These are phyloP conservation scores for Sinonovacula constricta DNA, from an alignment of 1,140 invertebrate genomes.

Conservation along the genomic window DNA sequence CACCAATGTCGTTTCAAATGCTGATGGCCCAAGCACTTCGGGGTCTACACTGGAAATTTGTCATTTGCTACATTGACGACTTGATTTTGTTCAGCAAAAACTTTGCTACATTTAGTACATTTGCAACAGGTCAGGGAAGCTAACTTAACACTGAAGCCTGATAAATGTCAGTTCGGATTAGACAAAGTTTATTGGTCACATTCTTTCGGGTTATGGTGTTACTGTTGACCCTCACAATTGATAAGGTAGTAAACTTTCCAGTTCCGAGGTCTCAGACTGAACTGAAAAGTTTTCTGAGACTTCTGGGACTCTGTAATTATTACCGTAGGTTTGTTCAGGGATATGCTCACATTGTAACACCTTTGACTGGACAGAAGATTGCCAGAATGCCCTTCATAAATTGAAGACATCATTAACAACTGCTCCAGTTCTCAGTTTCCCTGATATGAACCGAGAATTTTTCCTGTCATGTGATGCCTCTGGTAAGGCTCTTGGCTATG, in stretches of 20 bases:
- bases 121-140: conserved; percentile 35
- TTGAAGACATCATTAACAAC: conserved; percentile 52
- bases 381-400: conserved; percentile 50
- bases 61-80: conserved; percentile 49
- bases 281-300: conserved; percentile 68
- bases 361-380: conserved; percentile 60
- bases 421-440: conserved; percentile 51
- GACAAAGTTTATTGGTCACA: conserved; percentile 53
- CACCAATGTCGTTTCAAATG: conserved; percentile 53
- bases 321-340: no score
- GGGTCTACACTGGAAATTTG: conserved; percentile 47
- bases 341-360: no score
- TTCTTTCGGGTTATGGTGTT: conserved; percentile 52
- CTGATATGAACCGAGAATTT: conserved; percentile 48
- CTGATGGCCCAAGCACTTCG: conserved; percentile 19
- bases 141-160: conserved; percentile 52
- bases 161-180: conserved; percentile 54
- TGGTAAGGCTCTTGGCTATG: no score
- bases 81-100: conserved; percentile 44
- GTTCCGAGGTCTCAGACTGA: no score
- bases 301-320: conserved; percentile 79
- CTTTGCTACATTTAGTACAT: conserved; percentile 51
- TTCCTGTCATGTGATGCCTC: conserved; percentile 59
- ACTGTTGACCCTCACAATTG: conserved; percentile 26
- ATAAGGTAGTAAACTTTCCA: no score